These are phyloP conservation scores for Mizuhopecten yessoensis DNA, from an alignment of 1,140 invertebrate species.

Conservation along the genomic window DNA sequence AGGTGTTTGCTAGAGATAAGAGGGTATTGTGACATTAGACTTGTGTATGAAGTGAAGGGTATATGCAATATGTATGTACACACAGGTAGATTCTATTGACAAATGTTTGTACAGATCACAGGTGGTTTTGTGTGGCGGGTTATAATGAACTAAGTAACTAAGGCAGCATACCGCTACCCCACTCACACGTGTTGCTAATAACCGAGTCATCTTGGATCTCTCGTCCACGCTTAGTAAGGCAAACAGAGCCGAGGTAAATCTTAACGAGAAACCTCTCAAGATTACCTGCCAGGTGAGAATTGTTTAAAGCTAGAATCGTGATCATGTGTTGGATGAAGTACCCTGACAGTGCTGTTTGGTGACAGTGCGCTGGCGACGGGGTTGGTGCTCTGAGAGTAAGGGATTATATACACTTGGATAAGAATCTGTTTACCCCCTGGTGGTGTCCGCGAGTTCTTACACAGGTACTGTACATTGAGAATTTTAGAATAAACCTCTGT, in stretches of 20 bases:
- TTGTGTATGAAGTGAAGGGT: not conserved
- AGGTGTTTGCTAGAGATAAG: not conserved
- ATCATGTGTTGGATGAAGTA: not conserved
- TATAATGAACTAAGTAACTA: constrained; percentile 13
- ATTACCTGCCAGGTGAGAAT: not conserved
- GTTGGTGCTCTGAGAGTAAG: not conserved
- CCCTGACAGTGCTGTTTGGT: no score
- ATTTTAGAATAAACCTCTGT: no score
- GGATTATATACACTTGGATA: not conserved
- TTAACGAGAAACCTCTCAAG: constrained; percentile 8
- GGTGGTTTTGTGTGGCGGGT: not conserved
- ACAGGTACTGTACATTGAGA: not conserved
- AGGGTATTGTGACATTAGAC: not conserved
- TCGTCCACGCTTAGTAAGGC: not conserved
- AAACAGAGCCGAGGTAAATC: constrained; percentile 4
- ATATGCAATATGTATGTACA: not conserved
- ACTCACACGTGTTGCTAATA: not conserved
- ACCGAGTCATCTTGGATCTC: not conserved
- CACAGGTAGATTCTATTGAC: constrained; percentile 24
- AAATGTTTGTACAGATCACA: not conserved
- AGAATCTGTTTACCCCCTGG: not conserved
- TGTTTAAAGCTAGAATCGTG: not conserved
- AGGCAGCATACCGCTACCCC: not conserved
- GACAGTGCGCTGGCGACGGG: not conserved
- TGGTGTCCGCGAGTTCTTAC: not conserved